Percentiles rank a stretch among this genome's conserved stretches.
phyloP scores from a whole-genome alignment of 2,797 vertebrate genomes.

The Emydoidea blandingii region DNA sequence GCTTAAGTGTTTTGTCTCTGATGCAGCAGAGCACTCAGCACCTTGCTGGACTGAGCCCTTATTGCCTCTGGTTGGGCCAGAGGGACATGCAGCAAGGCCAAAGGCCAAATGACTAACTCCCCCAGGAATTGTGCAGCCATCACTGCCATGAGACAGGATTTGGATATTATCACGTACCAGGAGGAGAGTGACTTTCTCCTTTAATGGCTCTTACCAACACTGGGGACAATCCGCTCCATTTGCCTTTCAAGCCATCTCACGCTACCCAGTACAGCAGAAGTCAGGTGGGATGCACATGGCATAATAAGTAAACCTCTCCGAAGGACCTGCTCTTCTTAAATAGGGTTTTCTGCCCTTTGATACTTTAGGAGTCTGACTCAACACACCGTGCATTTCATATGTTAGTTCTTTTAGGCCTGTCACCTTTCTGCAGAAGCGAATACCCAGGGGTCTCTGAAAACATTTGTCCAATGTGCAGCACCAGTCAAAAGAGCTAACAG shows the following conservation, averaged over 20 bases:
- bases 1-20: background rate
- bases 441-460: background rate
- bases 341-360: background rate
- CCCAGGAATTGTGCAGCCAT: background rate
- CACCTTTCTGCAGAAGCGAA: background rate
- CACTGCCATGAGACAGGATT: background rate
- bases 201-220: background rate
- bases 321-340: background rate
- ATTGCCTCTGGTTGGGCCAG: background rate
- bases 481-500: background rate
- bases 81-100: background rate
- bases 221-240: background rate
- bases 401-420: background rate
- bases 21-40: background rate
- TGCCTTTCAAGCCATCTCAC: background rate
- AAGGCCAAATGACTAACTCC: background rate
- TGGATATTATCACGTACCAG: background rate
- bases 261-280: background rate
- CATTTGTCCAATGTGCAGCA: background rate
- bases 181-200: background rate
- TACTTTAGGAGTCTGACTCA: background rate
- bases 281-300: background rate
- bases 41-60: background rate
- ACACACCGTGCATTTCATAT: background rate
- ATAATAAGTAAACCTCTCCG: background rate